These are phyloP conservation scores for Tolypeutes matacus DNA, from an alignment of 2,797 vertebrate genomes.

Conservation along the genomic window DNA sequence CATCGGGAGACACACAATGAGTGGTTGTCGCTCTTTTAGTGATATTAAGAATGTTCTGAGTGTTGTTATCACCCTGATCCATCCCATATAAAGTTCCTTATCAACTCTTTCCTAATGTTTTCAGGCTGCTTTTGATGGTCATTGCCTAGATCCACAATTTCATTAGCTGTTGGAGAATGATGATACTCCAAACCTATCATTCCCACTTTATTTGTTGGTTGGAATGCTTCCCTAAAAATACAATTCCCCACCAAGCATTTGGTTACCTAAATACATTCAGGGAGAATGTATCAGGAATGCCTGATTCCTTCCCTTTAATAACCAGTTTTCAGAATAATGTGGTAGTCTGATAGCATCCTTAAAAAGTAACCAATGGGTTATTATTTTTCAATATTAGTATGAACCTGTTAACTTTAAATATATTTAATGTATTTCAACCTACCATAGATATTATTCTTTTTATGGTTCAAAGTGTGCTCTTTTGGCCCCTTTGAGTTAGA, in stretches of 20 bases:
- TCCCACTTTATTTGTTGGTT: conserved; percentile 15
- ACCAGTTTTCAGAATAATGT: not conserved
- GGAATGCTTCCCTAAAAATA: not conserved
- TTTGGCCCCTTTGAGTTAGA: not conserved
- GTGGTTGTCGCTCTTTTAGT: not conserved
- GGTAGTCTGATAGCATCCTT: not conserved
- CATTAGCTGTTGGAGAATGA: not conserved
- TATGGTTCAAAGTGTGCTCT: not conserved
- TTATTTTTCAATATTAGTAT: not conserved
- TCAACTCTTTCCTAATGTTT: conserved; percentile 2
- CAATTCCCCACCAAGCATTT: conserved; percentile 34
- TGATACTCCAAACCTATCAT: conserved; percentile 15
- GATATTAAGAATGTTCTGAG: not conserved
- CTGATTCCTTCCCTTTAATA: not conserved
- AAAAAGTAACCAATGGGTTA: not conserved
- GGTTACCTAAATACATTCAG: not conserved
- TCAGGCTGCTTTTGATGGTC: not conserved
- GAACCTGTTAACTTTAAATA: not conserved
- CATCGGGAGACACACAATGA: not conserved
- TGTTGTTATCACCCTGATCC: not conserved
- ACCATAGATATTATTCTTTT: not conserved
- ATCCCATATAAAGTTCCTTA: not conserved
- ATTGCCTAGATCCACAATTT: not conserved
- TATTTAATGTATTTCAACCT: not conserved
- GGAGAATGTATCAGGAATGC: not conserved